A percentile compares a stretch with the other conserved stretches of the same genome.
phyloP scores from a whole-genome alignment of 2,113 vertebrate genomes.

The Hippocampus guttulatus region DNA sequence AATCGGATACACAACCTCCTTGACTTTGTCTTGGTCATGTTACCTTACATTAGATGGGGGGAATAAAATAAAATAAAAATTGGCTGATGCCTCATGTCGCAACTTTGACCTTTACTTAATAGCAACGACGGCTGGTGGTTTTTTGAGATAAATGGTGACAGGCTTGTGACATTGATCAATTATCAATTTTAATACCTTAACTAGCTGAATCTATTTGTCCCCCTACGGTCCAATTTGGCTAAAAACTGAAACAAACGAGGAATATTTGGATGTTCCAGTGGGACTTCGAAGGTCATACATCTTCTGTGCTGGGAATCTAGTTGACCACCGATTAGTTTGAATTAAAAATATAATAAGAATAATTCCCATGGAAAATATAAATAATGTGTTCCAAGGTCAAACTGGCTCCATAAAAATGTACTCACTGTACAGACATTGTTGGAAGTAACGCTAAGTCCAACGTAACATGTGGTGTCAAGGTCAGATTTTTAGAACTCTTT shows the following conservation, averaged over 20 bases:
- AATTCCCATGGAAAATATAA: not conserved
- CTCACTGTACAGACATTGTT: not conserved
- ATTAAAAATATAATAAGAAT: not conserved
- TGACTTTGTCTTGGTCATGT: not conserved
- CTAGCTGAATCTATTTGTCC: not conserved
- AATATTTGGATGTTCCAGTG: not conserved
- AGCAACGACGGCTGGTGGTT: not conserved
- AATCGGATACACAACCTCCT: not conserved
- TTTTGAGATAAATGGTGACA: not conserved
- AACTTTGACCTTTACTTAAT: conserved; percentile 1
- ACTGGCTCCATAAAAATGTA: not conserved
- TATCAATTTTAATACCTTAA: not conserved
- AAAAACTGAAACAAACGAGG: not conserved
- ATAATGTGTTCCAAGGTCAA: not conserved
- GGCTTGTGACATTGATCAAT: not conserved
- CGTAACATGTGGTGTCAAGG: not conserved
- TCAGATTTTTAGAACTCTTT: not conserved
- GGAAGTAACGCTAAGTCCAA: not conserved
- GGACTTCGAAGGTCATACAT: not conserved
- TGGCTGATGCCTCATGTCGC: not conserved
- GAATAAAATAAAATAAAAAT: not conserved
- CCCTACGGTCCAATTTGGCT: not conserved
- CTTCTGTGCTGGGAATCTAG: not conserved
- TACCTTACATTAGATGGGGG: not conserved
- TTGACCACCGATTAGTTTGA: not conserved